A percentile compares a stretch with the other conserved stretches of the same genome.
These are phyloP conservation scores for Caradrina clavipalpis DNA, from an alignment of 2,888 invertebrate genomes.

Conservation along the genomic window DNA sequence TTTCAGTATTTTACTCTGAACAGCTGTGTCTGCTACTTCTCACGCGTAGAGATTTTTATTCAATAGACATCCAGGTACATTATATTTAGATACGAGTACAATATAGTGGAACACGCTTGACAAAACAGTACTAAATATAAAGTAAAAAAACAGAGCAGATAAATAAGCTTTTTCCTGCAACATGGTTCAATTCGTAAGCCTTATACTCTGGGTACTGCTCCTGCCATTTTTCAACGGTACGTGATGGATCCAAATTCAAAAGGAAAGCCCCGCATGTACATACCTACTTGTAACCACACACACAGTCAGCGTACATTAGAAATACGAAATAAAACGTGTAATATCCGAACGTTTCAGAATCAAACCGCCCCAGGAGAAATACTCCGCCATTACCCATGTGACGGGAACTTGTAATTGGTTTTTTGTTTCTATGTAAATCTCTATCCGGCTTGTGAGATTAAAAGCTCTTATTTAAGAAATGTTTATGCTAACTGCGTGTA, in stretches of 20 bases:
- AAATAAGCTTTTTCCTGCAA: neutral
- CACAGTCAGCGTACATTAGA: conserved; percentile 48
- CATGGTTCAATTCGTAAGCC: neutral
- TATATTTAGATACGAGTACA: neutral
- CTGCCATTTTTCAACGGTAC: conserved; percentile 3
- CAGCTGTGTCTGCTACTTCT: neutral
- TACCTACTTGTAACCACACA: conserved; percentile 36
- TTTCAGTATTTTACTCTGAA: neutral
- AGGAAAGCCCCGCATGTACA: conserved; percentile 28
- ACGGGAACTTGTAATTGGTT: conserved; percentile 73
- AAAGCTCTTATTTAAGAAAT: conserved; percentile 58
- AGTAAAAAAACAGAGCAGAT: neutral
- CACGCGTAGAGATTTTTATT: neutral
- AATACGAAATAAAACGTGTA: conserved; percentile 65
- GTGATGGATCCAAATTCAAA: conserved; percentile 36
- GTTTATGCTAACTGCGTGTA: conserved; percentile 30
- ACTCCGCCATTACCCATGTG: conserved; percentile 71
- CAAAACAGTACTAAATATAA: neutral
- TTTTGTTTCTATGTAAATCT: conserved; percentile 73
- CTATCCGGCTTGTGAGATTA: conserved; percentile 63
- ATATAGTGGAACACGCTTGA: neutral
- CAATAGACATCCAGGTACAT: conserved; percentile 5
- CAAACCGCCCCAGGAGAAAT: conserved; percentile 71
- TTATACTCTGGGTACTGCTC: neutral
- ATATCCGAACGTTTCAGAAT: conserved; percentile 64